Percentiles rank a stretch among this genome's conserved stretches.
Conservation (phyloP, 64 coral and sea anemone species). For the Dendrophyllia cribrosa region DNA sequence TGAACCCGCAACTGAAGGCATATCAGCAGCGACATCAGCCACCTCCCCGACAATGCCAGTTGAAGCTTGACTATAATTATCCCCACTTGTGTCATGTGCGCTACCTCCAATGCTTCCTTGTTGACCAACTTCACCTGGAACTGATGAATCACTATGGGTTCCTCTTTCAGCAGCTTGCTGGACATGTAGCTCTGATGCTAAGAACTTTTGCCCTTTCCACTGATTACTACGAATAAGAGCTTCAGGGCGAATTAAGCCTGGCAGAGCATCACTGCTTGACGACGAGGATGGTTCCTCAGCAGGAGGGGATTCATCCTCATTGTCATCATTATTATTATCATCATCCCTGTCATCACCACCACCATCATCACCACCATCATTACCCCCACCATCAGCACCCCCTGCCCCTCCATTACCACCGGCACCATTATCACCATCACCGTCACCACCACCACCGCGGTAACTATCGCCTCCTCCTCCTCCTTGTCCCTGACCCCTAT, state of each 20-base stretch:
- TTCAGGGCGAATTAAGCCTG: slow-evolving; percentile 12
- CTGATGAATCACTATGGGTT: background rate
- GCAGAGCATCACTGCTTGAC: slow-evolving; percentile 20
- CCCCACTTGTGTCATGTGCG: background rate
- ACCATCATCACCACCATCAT: background rate
- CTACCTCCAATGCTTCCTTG: background rate
- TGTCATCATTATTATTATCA: background rate
- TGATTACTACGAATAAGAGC: background rate
- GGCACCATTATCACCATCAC: background rate
- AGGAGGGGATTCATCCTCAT: slow-evolving; percentile 51
- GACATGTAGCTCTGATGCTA: background rate
- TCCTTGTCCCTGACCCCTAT: background rate
- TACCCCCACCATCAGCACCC: slow-evolving; percentile 4
- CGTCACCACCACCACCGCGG: background rate
- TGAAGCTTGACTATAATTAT: slow-evolving; percentile 39
- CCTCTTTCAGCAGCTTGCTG: background rate
- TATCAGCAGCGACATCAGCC: background rate
- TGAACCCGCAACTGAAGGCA: background rate
- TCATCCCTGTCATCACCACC: background rate
- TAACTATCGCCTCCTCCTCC: background rate
- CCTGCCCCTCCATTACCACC: background rate
- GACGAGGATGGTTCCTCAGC: slow-evolving; percentile 15
- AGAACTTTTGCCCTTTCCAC: slow-evolving; percentile 16
- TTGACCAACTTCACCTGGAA: background rate
- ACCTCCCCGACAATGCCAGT: slow-evolving; percentile 27